phyloP scores from a whole-genome alignment of 2,888 invertebrate genomes.

The Spodoptera littoralis region DNA sequence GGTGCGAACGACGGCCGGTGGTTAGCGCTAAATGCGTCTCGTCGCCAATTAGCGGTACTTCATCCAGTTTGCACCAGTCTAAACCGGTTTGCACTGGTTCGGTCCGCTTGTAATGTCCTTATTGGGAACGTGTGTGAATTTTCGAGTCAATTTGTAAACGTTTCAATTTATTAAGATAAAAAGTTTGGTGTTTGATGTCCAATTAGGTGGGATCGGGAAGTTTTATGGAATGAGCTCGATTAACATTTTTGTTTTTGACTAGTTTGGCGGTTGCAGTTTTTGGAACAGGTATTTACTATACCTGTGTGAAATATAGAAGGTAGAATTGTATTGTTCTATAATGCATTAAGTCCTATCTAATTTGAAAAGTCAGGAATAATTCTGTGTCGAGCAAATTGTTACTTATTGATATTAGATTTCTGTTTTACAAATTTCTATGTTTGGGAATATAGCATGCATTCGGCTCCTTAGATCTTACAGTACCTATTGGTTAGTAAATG shows the following conservation, averaged over 20 bases:
- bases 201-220: conserved; percentile 46
- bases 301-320: too few relatives aligned
- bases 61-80: conserved; percentile 30
- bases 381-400: too few relatives aligned
- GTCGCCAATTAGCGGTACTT: conserved; percentile 56
- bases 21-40: conserved; percentile 59
- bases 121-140: conserved; percentile 46
- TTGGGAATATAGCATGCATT: too few relatives aligned
- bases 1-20: conserved; percentile 59
- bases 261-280: neutral
- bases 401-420: too few relatives aligned
- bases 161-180: conserved; percentile 25
- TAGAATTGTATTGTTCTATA: too few relatives aligned
- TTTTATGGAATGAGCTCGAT: conserved; percentile 29
- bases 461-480: too few relatives aligned
- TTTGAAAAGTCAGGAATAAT: too few relatives aligned
- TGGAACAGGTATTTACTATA: too few relatives aligned
- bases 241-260: conserved; percentile 19
- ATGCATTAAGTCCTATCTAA: too few relatives aligned
- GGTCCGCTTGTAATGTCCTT: conserved; percentile 38
- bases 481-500: too few relatives aligned
- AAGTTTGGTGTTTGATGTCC: conserved; percentile 35
- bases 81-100: conserved; percentile 44
- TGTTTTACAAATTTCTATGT: too few relatives aligned
- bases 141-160: conserved; percentile 47